phyloP scores from a whole-genome alignment of 2,797 vertebrate species.

The Enteromius unitaeniatus region DNA sequence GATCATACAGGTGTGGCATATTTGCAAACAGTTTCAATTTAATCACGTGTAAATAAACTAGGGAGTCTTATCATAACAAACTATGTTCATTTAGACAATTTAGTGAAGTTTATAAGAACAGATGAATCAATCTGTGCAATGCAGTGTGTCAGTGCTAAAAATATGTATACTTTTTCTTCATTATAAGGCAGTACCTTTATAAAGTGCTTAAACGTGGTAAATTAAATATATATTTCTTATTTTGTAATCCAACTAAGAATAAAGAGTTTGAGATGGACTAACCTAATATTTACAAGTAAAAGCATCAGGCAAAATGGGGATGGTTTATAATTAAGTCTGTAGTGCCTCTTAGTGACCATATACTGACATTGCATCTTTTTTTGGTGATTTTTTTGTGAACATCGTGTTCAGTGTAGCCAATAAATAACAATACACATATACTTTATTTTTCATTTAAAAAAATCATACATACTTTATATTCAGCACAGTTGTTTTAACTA shows the following conservation, averaged over 20 bases:
- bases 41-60: not conserved
- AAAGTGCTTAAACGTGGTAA: not conserved
- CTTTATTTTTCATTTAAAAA: not conserved
- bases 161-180: not conserved
- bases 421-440: not conserved
- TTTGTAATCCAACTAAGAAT: not conserved
- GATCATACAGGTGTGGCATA: not conserved
- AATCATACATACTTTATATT: not conserved
- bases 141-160: not conserved
- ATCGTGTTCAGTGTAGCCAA: not conserved
- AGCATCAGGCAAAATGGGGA: not conserved
- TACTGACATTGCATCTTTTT: not conserved
- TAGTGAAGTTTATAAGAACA: not conserved
- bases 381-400: not conserved
- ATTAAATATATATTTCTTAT: not conserved
- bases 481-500: not conserved
- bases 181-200: not conserved
- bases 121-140: not conserved
- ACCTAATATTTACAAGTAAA: not conserved
- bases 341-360: slow-evolving; percentile 3
- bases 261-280: not conserved
- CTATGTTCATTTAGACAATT: not conserved
- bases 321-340: not conserved
- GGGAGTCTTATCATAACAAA: not conserved
- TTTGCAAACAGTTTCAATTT: not conserved